Evolutionary conservation across 2,888 invertebrate genomes (phyloP).

Genomic region (Cyclophora albipunctata): DNA sequence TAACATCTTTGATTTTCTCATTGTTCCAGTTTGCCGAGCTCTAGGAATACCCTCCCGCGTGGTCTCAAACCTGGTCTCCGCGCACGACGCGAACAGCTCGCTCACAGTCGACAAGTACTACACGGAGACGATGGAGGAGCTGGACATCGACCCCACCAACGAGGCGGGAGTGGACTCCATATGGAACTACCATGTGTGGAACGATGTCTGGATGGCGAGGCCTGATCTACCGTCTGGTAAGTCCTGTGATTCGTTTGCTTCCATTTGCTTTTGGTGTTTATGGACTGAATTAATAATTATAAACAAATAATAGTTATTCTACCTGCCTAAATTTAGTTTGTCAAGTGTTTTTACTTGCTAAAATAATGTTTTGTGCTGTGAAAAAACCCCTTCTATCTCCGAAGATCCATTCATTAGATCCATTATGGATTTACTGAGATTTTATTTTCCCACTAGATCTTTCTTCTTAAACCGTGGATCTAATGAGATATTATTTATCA

Average conservation of each 20-base stretch:
- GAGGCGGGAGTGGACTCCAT: conserved; percentile 81
- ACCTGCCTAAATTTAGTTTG: too few species aligned
- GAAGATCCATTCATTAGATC: too few species aligned
- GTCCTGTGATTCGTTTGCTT: background rate
- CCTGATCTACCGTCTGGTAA: conserved; percentile 82
- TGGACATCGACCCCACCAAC: conserved; percentile 80
- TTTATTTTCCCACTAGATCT: too few species aligned
- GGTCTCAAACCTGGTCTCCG: conserved; percentile 88
- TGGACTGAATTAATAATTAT: too few species aligned
- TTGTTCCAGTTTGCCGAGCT: conserved; percentile 80
- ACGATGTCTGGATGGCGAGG: conserved; percentile 90
- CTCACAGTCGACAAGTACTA: conserved; percentile 88
- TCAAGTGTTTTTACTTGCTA: too few species aligned
- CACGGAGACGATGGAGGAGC: conserved; percentile 77
- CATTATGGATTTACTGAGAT: too few species aligned
- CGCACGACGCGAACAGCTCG: conserved; percentile 87
- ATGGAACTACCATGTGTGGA: conserved; percentile 94
- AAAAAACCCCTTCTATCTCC: too few species aligned
- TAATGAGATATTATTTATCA: too few species aligned
- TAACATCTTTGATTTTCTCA: too few species aligned
- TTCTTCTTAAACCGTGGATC: too few species aligned
- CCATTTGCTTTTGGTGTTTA: background rate
- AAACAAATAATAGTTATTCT: too few species aligned
- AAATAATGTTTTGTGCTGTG: too few species aligned
- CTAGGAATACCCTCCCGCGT: conserved; percentile 87